Evolutionary conservation across 2,888 invertebrate species (phyloP).

Genomic region (Rhogogaster chlorosoma): DNA sequence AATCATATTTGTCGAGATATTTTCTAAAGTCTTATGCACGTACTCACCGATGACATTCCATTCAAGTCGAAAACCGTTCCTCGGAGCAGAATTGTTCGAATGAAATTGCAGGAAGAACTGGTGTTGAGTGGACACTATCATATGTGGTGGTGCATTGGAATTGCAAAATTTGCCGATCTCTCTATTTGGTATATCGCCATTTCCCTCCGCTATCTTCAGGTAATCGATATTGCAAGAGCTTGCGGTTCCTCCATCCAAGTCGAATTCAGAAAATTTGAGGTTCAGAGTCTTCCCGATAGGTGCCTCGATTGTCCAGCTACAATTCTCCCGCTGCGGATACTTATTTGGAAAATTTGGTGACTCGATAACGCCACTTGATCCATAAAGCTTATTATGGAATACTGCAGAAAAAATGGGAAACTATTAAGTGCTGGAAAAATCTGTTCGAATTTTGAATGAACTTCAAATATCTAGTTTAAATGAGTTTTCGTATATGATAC

Average conservation of each 20-base stretch:
- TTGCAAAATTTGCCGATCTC: constrained; percentile 66
- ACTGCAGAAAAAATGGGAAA: constrained; percentile 74
- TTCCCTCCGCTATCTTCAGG: constrained; percentile 80
- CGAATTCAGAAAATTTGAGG: constrained; percentile 90
- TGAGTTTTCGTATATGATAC: not conserved
- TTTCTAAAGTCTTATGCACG: not conserved
- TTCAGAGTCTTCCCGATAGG: constrained; percentile 89
- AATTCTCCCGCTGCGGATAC: constrained; percentile 84
- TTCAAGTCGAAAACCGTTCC: constrained; percentile 90
- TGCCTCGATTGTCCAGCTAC: constrained; percentile 88
- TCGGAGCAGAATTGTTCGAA: constrained; percentile 80
- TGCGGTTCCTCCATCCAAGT: constrained; percentile 78
- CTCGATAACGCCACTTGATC: constrained; percentile 89
- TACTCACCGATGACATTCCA: constrained; percentile 84
- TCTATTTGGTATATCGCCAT: constrained; percentile 65
- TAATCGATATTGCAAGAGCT: constrained; percentile 82
- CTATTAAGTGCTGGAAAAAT: not conserved
- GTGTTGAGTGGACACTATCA: constrained; percentile 81
- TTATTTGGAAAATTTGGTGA: constrained; percentile 90
- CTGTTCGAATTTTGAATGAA: not conserved
- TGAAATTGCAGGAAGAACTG: constrained; percentile 84
- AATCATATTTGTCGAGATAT: not conserved
- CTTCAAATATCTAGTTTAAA: not conserved
- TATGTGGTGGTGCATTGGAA: constrained; percentile 76
- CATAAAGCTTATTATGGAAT: constrained; percentile 83